Evolutionary conservation across 2,113 vertebrate species (phyloP).

Genomic region (Syngnathus typhle): DNA sequence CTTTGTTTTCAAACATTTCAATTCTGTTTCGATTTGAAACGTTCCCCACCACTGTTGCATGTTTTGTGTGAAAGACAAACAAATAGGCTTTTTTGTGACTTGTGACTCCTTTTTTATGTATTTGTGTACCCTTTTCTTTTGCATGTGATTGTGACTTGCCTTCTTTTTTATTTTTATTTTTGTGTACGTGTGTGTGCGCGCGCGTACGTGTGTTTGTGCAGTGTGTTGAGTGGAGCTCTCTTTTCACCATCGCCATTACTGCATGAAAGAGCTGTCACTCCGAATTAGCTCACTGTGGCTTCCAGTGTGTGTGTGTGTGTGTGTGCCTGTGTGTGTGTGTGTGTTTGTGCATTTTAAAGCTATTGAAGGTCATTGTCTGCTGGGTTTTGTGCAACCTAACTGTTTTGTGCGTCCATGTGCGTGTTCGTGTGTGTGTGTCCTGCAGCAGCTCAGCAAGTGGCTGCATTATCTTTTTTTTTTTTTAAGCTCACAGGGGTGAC

Average conservation of each 20-base stretch:
- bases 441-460: constrained; percentile 11
- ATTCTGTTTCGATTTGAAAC: no score
- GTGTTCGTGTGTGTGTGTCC: background rate
- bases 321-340: constrained; percentile 21
- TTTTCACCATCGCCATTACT: constrained; percentile 74
- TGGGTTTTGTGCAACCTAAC: constrained; percentile 51
- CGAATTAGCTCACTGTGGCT: constrained; percentile 65
- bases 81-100: background rate
- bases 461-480: constrained; percentile 6
- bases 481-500: constrained; percentile 9
- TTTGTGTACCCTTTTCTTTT: background rate
- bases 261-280: constrained; percentile 76
- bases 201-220: constrained; percentile 28
- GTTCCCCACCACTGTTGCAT: background rate
- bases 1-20: no score
- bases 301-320: constrained; percentile 17
- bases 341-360: constrained; percentile 45
- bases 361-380: constrained; percentile 60
- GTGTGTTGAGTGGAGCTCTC: constrained; percentile 65
- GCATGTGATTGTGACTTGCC: background rate
- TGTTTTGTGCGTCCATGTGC: constrained; percentile 5
- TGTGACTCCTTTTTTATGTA: background rate
- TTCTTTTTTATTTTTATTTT: background rate
- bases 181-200: constrained; percentile 20
- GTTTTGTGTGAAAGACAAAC: background rate